phyloP scores from a whole-genome alignment of 1,140 invertebrate genomes.

The Vollenhovia emeryi region DNA sequence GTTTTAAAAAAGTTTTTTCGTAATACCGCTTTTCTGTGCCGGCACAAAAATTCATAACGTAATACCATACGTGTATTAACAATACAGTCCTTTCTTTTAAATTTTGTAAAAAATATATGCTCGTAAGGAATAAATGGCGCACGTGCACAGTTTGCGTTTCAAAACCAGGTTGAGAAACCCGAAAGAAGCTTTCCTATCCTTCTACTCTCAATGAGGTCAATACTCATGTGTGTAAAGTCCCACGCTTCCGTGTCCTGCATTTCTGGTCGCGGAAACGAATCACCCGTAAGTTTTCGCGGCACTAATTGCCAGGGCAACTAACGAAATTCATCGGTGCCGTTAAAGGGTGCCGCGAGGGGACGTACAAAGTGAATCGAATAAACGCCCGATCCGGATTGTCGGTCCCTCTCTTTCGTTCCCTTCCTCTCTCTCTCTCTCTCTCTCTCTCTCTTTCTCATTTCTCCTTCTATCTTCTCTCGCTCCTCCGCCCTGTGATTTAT shows the following conservation, averaged over 20 bases:
- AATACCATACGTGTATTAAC: background rate
- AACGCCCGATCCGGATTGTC: slow-evolving; percentile 78
- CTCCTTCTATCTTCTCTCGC: background rate
- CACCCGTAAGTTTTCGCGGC: slow-evolving; percentile 64
- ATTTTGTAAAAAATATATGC: background rate
- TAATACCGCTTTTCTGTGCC: background rate
- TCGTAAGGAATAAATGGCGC: background rate
- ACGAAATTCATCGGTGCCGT: slow-evolving; percentile 65
- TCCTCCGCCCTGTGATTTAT: slow-evolving; percentile 82
- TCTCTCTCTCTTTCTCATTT: slow-evolving; percentile 15
- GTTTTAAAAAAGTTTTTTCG: background rate
- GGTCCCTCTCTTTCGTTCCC: slow-evolving; percentile 72
- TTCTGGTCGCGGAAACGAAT: slow-evolving; percentile 56
- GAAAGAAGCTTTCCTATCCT: background rate
- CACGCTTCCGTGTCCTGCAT: background rate
- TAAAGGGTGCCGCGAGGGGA: slow-evolving; percentile 64
- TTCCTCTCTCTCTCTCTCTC: slow-evolving; percentile 63
- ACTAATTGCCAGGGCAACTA: slow-evolving; percentile 78
- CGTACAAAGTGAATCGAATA: slow-evolving; percentile 80
- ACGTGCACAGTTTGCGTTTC: background rate
- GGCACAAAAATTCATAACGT: background rate
- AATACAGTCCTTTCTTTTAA: background rate
- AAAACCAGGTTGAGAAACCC: background rate
- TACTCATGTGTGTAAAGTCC: slow-evolving; percentile 25
- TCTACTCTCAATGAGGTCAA: slow-evolving; percentile 3